Conservation (phyloP, 2,797 vertebrate species). For the Nothura maculosa region DNA sequence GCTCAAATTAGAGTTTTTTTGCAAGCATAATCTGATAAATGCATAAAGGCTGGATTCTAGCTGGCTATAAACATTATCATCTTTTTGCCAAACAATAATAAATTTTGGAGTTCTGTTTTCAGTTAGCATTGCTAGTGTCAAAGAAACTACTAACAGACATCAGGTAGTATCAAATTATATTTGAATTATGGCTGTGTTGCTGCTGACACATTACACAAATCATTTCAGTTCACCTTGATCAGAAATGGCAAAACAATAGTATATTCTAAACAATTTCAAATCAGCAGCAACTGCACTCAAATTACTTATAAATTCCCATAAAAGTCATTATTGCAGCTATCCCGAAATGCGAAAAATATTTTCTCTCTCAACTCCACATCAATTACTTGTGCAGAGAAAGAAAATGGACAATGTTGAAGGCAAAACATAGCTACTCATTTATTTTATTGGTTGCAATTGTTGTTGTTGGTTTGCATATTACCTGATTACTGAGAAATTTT, state of each 20-base stretch:
- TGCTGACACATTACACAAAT: not conserved
- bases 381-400: not conserved
- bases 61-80: not conserved
- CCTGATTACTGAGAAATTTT: not conserved
- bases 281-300: not conserved
- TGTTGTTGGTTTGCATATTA: not conserved
- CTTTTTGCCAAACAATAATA: not conserved
- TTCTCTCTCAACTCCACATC: not conserved
- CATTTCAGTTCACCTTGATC: not conserved
- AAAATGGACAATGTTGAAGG: not conserved
- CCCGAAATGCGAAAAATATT: not conserved
- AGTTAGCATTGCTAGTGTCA: not conserved
- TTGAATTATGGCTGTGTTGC: not conserved
- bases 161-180: not conserved
- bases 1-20: not conserved
- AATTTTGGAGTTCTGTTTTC: not conserved
- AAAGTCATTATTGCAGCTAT: not conserved
- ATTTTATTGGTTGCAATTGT: not conserved
- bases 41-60: not conserved
- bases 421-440: not conserved
- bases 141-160: not conserved
- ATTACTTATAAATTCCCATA: not conserved
- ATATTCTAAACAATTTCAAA: conserved; percentile 5
- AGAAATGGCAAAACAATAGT: not conserved
- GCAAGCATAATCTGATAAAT: conserved; percentile 5